These are phyloP conservation scores for Rhinichthys osculus DNA, from an alignment of 2,797 vertebrate species.

Conservation along the genomic window DNA sequence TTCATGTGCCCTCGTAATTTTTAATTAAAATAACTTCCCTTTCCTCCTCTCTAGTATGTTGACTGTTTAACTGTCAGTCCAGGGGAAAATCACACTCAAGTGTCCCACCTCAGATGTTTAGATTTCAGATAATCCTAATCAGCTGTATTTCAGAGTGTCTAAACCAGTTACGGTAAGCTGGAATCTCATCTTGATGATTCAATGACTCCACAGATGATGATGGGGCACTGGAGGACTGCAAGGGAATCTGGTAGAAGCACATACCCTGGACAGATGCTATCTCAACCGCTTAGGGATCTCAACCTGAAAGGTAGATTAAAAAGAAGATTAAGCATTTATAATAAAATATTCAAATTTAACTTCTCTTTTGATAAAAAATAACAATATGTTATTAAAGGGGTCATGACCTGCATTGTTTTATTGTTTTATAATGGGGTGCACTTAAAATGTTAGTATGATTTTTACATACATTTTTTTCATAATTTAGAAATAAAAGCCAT, in stretches of 20 bases:
- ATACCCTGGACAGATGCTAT: constrained; percentile 39
- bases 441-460: no score
- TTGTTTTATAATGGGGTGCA: no score
- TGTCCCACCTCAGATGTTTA: constrained; percentile 4
- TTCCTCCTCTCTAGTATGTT: background rate
- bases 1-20: background rate
- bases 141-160: background rate
- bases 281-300: constrained; percentile 57
- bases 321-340: constrained; percentile 7
- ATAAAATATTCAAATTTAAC: background rate
- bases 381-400: no score
- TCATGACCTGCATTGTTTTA: no score
- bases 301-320: constrained; percentile 45
- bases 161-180: background rate
- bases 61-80: constrained; percentile 7
- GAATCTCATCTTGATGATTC: constrained; percentile 9
- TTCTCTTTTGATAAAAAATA: background rate
- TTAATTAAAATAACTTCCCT: background rate
- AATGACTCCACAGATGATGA: background rate
- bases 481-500: no score
- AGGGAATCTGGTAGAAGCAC: background rate
- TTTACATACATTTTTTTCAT: accelerated
- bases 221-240: background rate
- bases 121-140: constrained; percentile 12
- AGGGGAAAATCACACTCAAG: background rate